Conservation (phyloP, 2,888 invertebrate species). For the Toxonevra muliebris region DNA sequence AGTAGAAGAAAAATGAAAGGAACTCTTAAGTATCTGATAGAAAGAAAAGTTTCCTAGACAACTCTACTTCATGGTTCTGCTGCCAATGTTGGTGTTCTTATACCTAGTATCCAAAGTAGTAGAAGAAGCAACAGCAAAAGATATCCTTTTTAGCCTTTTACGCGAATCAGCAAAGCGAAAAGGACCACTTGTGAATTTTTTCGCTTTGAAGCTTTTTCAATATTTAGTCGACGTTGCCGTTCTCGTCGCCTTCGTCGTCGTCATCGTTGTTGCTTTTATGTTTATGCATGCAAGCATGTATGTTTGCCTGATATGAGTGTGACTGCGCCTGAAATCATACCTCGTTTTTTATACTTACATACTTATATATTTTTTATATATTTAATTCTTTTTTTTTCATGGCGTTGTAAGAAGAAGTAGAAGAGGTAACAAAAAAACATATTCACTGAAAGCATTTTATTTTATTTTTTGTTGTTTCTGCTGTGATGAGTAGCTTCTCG, state of each 20-base stretch:
- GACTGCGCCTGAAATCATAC: conserved; percentile 37
- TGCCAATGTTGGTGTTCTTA: conserved; percentile 26
- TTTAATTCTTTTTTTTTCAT: conserved; percentile 11
- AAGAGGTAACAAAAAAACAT: neutral
- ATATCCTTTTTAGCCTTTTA: conserved; percentile 50
- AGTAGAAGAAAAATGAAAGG: conserved; percentile 26
- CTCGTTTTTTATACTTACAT: conserved; percentile 3
- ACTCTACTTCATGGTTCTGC: conserved; percentile 51
- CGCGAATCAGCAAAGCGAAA: conserved; percentile 57
- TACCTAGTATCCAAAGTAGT: conserved; percentile 17
- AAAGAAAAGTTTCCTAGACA: conserved; percentile 60
- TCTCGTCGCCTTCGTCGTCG: neutral
- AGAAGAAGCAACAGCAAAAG: conserved; percentile 33
- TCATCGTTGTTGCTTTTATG: conserved; percentile 28
- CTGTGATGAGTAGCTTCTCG: conserved; percentile 38
- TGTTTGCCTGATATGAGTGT: neutral
- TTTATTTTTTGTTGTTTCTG: conserved; percentile 10
- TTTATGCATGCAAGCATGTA: too few relatives aligned
- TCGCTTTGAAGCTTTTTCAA: conserved; percentile 53
- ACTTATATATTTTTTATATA: too few relatives aligned
- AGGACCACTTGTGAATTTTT: conserved; percentile 59
- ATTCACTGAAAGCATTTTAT: neutral
- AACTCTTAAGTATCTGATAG: conserved; percentile 35
- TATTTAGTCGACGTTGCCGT: neutral
- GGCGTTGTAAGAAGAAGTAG: conserved; percentile 36